A percentile compares a stretch with the other conserved stretches of the same genome.
These are phyloP conservation scores for Tortrix viridana DNA, from an alignment of 2,888 invertebrate species.

Conservation along the genomic window DNA sequence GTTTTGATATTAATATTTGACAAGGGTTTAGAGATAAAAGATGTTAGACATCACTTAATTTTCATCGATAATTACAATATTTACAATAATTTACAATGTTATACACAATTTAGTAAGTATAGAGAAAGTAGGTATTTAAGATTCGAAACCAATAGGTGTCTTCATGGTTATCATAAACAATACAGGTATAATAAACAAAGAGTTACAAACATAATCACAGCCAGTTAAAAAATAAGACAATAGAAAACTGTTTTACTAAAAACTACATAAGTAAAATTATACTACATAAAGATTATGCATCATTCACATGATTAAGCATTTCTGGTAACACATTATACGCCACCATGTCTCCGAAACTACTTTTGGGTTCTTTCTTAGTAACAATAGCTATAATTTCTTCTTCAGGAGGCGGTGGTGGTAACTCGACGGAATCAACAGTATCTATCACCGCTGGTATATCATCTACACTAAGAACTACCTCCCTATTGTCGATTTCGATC, in stretches of 20 bases:
- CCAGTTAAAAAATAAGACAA: slow-evolving; percentile 53
- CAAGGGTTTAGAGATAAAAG: slow-evolving; percentile 75
- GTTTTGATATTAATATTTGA: slow-evolving; percentile 76
- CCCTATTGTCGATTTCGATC: slow-evolving; percentile 79
- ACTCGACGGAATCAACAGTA: slow-evolving; percentile 59
- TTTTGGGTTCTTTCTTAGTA: slow-evolving; percentile 79
- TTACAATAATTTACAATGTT: slow-evolving; percentile 34
- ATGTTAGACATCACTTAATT: slow-evolving; percentile 70
- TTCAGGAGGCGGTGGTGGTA: slow-evolving; percentile 72
- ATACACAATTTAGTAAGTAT: background rate
- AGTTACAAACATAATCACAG: slow-evolving; percentile 52
- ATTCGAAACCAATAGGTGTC: background rate
- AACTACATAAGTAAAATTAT: background rate
- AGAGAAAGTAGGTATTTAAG: background rate
- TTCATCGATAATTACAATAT: slow-evolving; percentile 47
- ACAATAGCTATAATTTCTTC: slow-evolving; percentile 81
- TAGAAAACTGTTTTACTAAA: slow-evolving; percentile 5
- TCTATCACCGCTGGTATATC: slow-evolving; percentile 72
- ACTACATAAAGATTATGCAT: slow-evolving; percentile 47
- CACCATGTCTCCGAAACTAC: slow-evolving; percentile 77
- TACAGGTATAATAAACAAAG: slow-evolving; percentile 38
- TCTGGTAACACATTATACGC: slow-evolving; percentile 81
- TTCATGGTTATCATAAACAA: background rate
- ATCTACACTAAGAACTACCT: slow-evolving; percentile 79
- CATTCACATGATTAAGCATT: slow-evolving; percentile 76